Conservation (phyloP, 2,797 vertebrate genomes). For the Melanotaenia pygmaea region DNA sequence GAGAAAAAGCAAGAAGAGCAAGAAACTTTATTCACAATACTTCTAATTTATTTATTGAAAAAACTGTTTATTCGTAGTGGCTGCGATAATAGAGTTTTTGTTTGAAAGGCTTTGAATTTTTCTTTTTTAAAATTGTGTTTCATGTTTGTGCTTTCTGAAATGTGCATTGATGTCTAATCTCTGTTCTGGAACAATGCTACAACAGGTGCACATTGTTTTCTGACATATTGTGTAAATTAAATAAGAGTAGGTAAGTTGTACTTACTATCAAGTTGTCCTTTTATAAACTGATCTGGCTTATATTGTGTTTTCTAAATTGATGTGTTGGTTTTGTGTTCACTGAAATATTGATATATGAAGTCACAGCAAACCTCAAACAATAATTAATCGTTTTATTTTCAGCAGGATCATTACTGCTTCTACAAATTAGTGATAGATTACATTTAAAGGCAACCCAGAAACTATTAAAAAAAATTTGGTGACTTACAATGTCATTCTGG, state of each 20-base stretch:
- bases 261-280: no score
- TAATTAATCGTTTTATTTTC: neutral
- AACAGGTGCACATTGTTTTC: neutral
- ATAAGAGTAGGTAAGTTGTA: no score
- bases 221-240: neutral
- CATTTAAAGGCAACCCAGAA: neutral
- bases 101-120: neutral
- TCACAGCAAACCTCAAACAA: slow-evolving; percentile 5
- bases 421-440: no score
- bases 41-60: neutral
- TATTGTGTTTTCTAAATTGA: no score
- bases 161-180: no score
- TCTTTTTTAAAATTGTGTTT: neutral
- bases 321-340: neutral
- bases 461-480: neutral
- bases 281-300: no score
- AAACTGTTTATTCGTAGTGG: neutral
- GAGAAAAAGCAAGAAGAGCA: neutral
- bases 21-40: neutral
- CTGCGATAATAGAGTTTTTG: neutral
- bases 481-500: slow-evolving; percentile 94
- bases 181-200: neutral
- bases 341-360: neutral
- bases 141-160: neutral
- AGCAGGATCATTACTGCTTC: no score